Percentiles rank a stretch among this genome's conserved stretches.
phyloP scores from a whole-genome alignment of 1,140 invertebrate species.

The Musca domestica region DNA sequence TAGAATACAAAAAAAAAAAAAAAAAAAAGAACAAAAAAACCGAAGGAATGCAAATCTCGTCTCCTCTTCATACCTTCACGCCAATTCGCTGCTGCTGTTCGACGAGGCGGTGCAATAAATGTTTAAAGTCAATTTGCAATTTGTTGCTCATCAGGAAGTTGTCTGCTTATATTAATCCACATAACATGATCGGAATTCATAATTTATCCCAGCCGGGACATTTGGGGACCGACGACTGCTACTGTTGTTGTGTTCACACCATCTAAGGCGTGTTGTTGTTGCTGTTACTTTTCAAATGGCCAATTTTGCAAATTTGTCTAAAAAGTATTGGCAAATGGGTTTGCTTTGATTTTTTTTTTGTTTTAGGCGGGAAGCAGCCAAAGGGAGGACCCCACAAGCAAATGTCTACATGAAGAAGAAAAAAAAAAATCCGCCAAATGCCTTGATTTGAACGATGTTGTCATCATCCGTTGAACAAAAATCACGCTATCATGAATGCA shows the following conservation, averaged over 20 bases:
- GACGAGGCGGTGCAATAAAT: too few species aligned
- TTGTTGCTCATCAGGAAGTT: slow-evolving; percentile 17
- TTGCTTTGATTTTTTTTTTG: background rate
- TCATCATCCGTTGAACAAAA: background rate
- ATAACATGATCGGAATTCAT: slow-evolving; percentile 19
- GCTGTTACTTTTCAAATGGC: background rate
- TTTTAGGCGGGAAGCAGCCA: background rate
- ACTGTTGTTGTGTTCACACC: background rate
- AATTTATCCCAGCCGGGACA: background rate
- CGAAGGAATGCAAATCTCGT: too few species aligned
- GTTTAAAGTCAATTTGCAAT: too few species aligned
- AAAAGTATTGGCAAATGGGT: background rate
- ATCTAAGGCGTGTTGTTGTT: too few species aligned
- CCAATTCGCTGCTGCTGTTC: too few species aligned
- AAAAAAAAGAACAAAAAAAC: too few species aligned
- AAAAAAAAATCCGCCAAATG: background rate
- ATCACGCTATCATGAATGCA: slow-evolving; percentile 10
- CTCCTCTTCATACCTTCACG: too few species aligned
- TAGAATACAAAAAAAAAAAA: too few species aligned
- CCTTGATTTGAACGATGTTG: too few species aligned
- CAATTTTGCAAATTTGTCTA: slow-evolving; percentile 19
- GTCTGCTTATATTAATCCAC: slow-evolving; percentile 22
- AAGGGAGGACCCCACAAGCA: background rate
- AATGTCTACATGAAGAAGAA: background rate
- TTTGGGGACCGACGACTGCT: background rate